Percentiles rank a stretch among this genome's conserved stretches.
These are phyloP conservation scores for Plagiodera versicolora DNA, from an alignment of 2,888 invertebrate species.

Conservation along the genomic window DNA sequence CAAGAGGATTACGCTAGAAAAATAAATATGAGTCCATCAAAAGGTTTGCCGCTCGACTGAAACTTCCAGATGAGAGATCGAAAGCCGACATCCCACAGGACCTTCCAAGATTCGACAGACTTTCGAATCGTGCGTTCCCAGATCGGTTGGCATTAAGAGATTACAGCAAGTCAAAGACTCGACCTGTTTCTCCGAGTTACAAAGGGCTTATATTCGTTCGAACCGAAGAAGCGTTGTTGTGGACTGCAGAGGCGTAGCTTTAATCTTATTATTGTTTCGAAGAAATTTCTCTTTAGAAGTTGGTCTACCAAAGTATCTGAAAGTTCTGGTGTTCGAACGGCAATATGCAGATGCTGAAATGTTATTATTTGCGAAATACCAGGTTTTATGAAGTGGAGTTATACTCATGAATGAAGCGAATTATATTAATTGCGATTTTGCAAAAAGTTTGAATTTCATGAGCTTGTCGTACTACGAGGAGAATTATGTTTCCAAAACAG, in stretches of 20 bases:
- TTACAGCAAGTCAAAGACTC: not conserved
- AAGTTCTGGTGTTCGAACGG: not conserved
- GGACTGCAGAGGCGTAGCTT: not conserved
- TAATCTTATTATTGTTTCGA: not conserved
- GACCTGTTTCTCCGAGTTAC: not conserved
- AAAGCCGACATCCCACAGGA: slow-evolving; percentile 1
- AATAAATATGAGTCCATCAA: slow-evolving; percentile 12
- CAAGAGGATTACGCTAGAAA: not conserved
- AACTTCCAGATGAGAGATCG: slow-evolving; percentile 17
- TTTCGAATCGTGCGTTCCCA: not conserved
- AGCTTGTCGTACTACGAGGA: too few species aligned
- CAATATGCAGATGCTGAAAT: not conserved
- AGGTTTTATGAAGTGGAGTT: not conserved
- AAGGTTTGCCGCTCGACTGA: slow-evolving; percentile 21
- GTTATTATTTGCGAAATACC: not conserved
- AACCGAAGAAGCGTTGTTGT: not conserved
- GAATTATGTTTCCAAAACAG: too few species aligned
- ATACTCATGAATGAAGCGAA: too few species aligned
- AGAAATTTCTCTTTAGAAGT: not conserved
- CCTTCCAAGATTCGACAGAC: not conserved
- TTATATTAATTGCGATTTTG: too few species aligned
- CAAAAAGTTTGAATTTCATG: too few species aligned
- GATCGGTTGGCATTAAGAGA: not conserved
- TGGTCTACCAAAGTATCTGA: not conserved
- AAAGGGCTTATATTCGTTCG: not conserved